These are phyloP conservation scores for Trachelus iudaicus DNA, from an alignment of 2,888 invertebrate species.

Conservation along the genomic window DNA sequence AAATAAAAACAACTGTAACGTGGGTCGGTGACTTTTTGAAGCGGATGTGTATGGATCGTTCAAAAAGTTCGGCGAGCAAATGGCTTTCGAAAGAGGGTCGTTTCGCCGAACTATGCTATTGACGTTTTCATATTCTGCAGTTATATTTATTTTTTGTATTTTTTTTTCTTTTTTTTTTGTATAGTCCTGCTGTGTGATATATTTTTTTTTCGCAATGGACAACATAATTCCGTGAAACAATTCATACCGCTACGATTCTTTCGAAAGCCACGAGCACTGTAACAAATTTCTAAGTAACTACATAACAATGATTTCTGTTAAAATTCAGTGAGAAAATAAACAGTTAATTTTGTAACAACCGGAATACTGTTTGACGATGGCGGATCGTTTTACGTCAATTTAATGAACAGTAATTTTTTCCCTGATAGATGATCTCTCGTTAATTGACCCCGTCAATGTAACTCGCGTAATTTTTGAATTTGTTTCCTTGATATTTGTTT, in stretches of 20 bases:
- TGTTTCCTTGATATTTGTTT: neutral
- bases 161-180: neutral
- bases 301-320: conserved; percentile 50
- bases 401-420: neutral
- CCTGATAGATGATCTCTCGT: neutral
- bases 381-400: neutral
- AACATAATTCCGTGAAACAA: conserved; percentile 20
- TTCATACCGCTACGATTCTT: conserved; percentile 11
- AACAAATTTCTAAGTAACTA: conserved; percentile 31
- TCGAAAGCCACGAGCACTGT: conserved; percentile 28
- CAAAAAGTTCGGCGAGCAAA: conserved; percentile 32
- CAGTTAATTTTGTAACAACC: conserved; percentile 45
- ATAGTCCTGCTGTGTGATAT: neutral
- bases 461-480: neutral
- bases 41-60: conserved; percentile 28
- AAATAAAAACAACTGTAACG: conserved; percentile 26
- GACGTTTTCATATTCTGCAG: neutral
- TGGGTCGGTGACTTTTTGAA: conserved; percentile 31
- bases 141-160: neutral
- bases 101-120: conserved; percentile 15
- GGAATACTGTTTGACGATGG: conserved; percentile 29
- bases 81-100: conserved; percentile 27
- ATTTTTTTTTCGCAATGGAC: neutral
- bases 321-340: conserved; percentile 41
- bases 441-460: neutral